phyloP scores from a whole-genome alignment of 2,888 invertebrate genomes.

The Calliopum simillimum region DNA sequence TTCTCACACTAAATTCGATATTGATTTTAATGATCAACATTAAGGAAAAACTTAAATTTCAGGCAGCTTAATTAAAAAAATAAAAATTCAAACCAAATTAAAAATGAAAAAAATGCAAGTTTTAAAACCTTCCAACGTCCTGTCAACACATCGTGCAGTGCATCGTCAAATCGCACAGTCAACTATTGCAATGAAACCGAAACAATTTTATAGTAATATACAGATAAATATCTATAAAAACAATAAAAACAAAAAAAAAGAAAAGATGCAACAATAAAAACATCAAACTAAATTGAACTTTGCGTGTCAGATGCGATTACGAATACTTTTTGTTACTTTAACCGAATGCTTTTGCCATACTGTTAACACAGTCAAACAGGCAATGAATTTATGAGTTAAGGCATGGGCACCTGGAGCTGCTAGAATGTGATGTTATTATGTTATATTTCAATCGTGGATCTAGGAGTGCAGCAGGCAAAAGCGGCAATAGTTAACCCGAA shows the following conservation, averaged over 20 bases:
- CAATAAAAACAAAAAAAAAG: background rate
- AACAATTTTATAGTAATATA: background rate
- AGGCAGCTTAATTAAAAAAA: no score
- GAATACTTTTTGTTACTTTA: background rate
- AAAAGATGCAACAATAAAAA: constrained; percentile 22
- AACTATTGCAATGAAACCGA: constrained; percentile 5
- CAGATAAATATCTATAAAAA: background rate
- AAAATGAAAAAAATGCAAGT: background rate
- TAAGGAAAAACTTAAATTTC: no score
- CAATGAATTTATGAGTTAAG: no score
- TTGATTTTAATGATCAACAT: no score
- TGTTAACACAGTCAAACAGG: no score
- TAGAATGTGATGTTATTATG: no score
- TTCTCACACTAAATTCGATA: no score
- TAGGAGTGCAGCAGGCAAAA: no score
- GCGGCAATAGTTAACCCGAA: background rate
- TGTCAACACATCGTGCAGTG: background rate
- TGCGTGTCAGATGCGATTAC: constrained; percentile 60
- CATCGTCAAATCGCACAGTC: background rate
- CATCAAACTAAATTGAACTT: constrained; percentile 43
- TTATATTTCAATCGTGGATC: no score
- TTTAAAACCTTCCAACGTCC: background rate
- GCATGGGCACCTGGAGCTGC: no score
- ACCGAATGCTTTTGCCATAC: no score
- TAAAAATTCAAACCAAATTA: background rate